Base-by-base conservation (phyloP, 2,888 invertebrate species). In the Stenodera caucasica region DNA sequence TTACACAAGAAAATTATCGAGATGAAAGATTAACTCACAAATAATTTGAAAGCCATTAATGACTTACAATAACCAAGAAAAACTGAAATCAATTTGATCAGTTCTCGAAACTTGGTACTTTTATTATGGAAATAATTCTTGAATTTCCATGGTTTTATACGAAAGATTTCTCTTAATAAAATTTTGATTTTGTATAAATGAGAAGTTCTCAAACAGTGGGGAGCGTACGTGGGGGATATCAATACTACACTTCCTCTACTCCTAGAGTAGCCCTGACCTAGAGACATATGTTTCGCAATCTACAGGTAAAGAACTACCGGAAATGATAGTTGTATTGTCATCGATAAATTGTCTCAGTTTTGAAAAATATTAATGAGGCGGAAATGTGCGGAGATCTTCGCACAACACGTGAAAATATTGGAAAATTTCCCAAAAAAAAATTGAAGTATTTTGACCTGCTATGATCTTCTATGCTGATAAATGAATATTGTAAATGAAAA, bases 41-140 rank as follows among this genome's bases (percentile, higher is more conserved):
- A 56, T 54, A 64, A 51, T 58, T 63, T 66, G 66, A 68, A 68
- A 68, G 70, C 68, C 70, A 70, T 70, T 51, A 52, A 54, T 32
- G 66, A 67, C 67, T 63, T 65, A 63, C 33, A 23, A 61, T 61
- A 52, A 61, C 62, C 57, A 56, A 15, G 21, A 40, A 18, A 40
- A 40, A 26, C 26, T 26, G 5, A 4, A 26, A 40, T 40, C 18
- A 40, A 40, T 9, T 21, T 40, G 62, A 55, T 70, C 57, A 64
- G 50, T 56, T 61, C 60, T 66, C 58, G 60, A 56, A 49, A 60
- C 60, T 61, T 55, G 57, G 53, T 53, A 49, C 49, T 55, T 58
- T 58, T 61, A 57, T 63, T 67, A 60, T 69, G 65, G 61, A 58
- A 57, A 65, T 54, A 57, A 63, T 57, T 59, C 62, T 61, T 55